Evolutionary conservation across 2,888 invertebrate genomes (phyloP).

Genomic region (Drosophila nr. medialis): DNA sequence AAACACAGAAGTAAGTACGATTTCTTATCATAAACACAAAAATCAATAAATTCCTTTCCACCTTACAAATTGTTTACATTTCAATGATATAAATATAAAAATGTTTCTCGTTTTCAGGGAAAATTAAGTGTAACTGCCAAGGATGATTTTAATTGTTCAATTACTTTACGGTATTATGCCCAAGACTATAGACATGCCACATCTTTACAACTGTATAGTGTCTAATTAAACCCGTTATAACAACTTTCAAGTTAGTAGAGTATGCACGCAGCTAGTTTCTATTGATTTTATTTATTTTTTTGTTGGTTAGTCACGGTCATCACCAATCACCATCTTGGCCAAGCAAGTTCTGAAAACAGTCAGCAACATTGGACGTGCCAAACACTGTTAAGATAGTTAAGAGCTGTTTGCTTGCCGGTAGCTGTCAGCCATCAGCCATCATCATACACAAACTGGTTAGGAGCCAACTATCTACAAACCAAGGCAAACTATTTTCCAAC

Average conservation of each 20-base stretch:
- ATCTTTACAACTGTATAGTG: not conserved
- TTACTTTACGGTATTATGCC: not conserved
- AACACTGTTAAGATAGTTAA: conserved; percentile 62
- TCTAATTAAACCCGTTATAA: not conserved
- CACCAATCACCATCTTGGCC: conserved; percentile 30
- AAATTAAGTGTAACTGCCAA: not conserved
- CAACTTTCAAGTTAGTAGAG: not conserved
- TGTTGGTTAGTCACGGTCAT: conserved; percentile 1
- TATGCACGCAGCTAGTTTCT: conserved; percentile 28
- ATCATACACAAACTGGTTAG: conserved; percentile 16
- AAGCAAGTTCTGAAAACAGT: conserved; percentile 1
- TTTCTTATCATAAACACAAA: not conserved
- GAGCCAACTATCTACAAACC: conserved; percentile 16
- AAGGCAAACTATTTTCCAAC: conserved; percentile 52
- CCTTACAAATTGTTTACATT: not conserved
- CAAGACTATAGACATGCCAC: not conserved
- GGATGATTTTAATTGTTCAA: not conserved
- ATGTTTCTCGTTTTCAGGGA: not conserved
- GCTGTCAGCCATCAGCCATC: conserved; percentile 44
- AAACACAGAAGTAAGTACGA: not conserved
- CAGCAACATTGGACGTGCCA: conserved; percentile 54
- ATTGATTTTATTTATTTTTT: conserved; percentile 55
- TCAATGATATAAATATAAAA: not conserved
- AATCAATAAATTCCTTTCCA: not conserved
- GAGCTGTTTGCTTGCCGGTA: conserved; percentile 38